Conservation (phyloP, 2,797 vertebrate species). For the Manis javanica region DNA sequence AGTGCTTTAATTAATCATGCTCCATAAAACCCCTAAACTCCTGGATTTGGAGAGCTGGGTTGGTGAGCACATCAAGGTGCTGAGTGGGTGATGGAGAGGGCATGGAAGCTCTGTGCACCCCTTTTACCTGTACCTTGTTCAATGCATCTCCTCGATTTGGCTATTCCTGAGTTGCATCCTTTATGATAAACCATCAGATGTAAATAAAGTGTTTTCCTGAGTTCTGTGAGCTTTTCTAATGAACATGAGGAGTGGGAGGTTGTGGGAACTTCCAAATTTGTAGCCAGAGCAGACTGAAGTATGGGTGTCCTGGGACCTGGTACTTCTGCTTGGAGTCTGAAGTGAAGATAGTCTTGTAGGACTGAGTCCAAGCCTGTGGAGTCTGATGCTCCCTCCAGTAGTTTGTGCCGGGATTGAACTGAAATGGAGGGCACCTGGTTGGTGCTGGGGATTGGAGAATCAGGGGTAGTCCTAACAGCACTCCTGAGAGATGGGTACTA, state of each 20-base stretch:
- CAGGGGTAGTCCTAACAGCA: not conserved
- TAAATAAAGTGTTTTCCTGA: not conserved
- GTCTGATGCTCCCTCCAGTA: not conserved
- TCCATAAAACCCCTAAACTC: not conserved
- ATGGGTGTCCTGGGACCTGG: not conserved
- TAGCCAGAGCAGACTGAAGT: not conserved
- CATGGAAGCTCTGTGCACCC: not conserved
- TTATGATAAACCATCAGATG: not conserved
- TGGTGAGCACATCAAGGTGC: not conserved
- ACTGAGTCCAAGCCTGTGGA: not conserved
- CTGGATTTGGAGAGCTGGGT: not conserved
- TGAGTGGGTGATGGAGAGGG: no score
- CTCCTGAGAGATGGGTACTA: not conserved
- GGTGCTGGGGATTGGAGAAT: not conserved
- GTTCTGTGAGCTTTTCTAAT: not conserved
- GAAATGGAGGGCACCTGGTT: not conserved
- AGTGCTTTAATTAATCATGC: not conserved
- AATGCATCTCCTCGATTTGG: not conserved
- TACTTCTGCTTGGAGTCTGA: not conserved
- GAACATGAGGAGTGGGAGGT: not conserved
- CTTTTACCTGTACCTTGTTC: accelerated
- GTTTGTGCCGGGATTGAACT: not conserved
- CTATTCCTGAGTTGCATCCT: not conserved
- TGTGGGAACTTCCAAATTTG: not conserved
- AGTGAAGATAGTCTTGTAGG: no score